Percentiles rank a stretch among this genome's conserved stretches.
phyloP scores from a whole-genome alignment of 2,113 vertebrate genomes.

The Haliaeetus leucogaster region DNA sequence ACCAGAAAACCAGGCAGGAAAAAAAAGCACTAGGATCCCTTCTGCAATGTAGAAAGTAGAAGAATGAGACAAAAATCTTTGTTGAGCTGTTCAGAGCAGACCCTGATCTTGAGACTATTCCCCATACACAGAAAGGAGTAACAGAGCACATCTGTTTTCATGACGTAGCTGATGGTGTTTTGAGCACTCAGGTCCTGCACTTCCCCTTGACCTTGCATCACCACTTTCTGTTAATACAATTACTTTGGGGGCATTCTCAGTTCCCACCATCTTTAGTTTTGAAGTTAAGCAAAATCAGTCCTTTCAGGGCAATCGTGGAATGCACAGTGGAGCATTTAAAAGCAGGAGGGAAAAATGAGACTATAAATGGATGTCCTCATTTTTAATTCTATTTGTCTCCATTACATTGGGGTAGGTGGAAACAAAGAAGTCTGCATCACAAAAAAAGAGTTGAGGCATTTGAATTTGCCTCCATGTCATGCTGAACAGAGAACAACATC shows the following conservation, averaged over 20 bases:
- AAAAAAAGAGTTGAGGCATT: not conserved
- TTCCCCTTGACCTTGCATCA: constrained; percentile 8
- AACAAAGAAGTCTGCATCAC: not conserved
- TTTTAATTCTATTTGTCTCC: not conserved
- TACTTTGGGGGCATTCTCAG: not conserved
- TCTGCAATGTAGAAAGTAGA: not conserved
- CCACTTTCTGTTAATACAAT: constrained; percentile 19
- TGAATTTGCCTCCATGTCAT: not conserved
- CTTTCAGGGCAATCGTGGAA: not conserved
- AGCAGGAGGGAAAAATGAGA: not conserved
- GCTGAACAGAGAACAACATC: not conserved
- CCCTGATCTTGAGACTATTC: not conserved
- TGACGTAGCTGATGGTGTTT: not conserved
- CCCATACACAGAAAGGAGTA: not conserved
- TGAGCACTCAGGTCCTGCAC: not conserved
- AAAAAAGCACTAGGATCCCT: not conserved
- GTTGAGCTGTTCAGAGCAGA: not conserved
- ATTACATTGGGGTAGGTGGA: not conserved
- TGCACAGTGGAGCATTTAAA: not conserved
- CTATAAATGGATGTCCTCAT: not conserved
- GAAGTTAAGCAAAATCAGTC: not conserved
- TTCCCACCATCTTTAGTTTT: not conserved
- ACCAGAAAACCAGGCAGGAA: not conserved
- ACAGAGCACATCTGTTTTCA: constrained; percentile 20
- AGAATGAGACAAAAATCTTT: not conserved